Conservation (phyloP, 2,888 invertebrate genomes). For the Stictocephala bisonia region DNA sequence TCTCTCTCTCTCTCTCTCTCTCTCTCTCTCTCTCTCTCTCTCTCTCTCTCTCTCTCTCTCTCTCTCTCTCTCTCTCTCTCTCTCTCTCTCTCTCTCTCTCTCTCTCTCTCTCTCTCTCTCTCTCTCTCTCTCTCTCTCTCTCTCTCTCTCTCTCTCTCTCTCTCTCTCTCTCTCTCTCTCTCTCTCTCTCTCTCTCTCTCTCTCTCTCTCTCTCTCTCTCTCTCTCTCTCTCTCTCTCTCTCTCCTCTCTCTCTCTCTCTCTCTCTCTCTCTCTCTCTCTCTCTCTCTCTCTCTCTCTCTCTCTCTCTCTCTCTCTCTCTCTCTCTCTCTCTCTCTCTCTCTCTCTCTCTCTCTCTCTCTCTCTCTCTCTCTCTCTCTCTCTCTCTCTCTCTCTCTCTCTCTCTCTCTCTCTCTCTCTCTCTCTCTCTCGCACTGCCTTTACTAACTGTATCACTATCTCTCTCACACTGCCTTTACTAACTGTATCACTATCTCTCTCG, state of each 20-base stretch:
- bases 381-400: background rate
- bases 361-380: background rate
- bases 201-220: background rate
- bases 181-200: background rate
- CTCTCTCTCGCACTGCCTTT: too few relatives aligned
- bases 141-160: background rate
- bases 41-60: slow-evolving; percentile 63
- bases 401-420: slow-evolving; percentile 3
- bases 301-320: background rate
- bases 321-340: background rate
- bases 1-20: slow-evolving; percentile 60
- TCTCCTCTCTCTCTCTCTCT: background rate
- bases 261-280: background rate
- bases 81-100: background rate
- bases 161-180: background rate
- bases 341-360: background rate
- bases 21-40: background rate
- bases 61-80: background rate
- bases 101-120: background rate
- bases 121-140: background rate
- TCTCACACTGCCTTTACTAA: too few relatives aligned
- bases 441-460: too few relatives aligned
- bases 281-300: background rate
- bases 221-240: background rate
- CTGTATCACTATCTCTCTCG: too few relatives aligned